Conservation (phyloP, 2,113 vertebrate species). For the Mustela nigripes region DNA sequence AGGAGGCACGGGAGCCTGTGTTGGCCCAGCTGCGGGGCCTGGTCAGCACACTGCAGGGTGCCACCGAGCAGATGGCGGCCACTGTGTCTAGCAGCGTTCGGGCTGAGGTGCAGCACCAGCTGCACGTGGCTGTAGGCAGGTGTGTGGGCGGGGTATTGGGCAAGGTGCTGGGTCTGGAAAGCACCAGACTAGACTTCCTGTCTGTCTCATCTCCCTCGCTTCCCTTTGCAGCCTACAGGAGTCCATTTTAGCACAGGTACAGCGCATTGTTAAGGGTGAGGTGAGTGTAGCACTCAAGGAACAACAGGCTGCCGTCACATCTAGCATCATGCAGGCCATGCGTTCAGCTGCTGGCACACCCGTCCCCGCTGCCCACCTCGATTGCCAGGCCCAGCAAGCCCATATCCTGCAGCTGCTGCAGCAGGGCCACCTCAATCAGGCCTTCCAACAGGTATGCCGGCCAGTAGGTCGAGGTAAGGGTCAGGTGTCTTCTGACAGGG, state of each 20-base stretch:
- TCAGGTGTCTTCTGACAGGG: background rate
- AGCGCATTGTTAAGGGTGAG: constrained; percentile 97
- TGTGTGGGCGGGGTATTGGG: constrained; percentile 83
- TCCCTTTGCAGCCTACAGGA: constrained; percentile 93
- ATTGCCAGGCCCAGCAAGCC: constrained; percentile 97
- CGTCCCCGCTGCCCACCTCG: constrained; percentile 94
- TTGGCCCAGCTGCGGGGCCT: constrained; percentile 94
- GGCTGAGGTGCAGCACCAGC: constrained; percentile 96
- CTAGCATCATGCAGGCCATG: constrained; percentile 99
- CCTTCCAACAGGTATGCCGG: constrained; percentile 96
- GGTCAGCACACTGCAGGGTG: constrained; percentile 92
- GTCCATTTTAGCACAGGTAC: constrained; percentile 96
- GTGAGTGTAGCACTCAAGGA: constrained; percentile 98
- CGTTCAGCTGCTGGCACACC: constrained; percentile 96
- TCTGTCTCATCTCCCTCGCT: constrained; percentile 44
- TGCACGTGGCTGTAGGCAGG: constrained; percentile 96
- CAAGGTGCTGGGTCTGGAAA: background rate
- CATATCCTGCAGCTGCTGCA: constrained; percentile 97
- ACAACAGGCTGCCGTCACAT: constrained; percentile 96
- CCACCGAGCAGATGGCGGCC: constrained; percentile 93
- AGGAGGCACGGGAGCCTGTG: constrained; percentile 93
- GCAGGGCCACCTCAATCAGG: constrained; percentile 98
- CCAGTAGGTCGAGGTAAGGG: too few relatives aligned
- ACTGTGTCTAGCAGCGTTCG: constrained; percentile 91
- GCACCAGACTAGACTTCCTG: background rate